Percentiles rank a stretch among this genome's conserved stretches.
phyloP scores from a whole-genome alignment of 2,888 invertebrate species.

The Kryphioiulus occultus region DNA sequence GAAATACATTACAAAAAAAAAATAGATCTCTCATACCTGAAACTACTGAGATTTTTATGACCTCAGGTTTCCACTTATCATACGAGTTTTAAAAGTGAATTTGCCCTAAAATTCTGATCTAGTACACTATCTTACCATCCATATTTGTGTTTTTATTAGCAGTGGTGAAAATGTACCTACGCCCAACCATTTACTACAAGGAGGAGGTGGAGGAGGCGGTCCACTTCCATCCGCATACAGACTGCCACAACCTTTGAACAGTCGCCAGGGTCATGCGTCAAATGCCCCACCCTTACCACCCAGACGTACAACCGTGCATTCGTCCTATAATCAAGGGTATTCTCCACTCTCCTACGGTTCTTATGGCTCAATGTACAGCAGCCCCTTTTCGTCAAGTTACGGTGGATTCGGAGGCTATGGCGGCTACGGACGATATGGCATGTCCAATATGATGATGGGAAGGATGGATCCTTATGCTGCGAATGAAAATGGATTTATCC shows the following conservation, averaged over 20 bases:
- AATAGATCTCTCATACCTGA: too few species aligned
- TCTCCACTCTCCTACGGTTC: not conserved
- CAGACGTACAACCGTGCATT: not conserved
- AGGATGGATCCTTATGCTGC: conserved; percentile 51
- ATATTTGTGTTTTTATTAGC: not conserved
- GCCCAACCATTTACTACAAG: not conserved
- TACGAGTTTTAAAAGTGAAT: too few species aligned
- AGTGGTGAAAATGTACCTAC: not conserved
- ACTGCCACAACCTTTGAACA: not conserved
- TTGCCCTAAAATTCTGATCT: too few species aligned
- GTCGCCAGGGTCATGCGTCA: not conserved
- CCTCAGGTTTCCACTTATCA: too few species aligned
- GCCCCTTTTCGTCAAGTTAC: conserved; percentile 42
- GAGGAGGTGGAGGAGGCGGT: not conserved
- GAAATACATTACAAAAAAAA: too few species aligned
- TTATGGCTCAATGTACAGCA: conserved; percentile 44
- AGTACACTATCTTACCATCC: too few species aligned
- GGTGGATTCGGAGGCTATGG: conserved; percentile 57
- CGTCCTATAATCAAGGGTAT: not conserved
- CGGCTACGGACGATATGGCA: conserved; percentile 58
- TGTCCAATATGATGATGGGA: conserved; percentile 40
- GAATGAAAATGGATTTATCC: conserved; percentile 69
- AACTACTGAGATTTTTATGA: too few species aligned
- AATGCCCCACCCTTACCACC: conserved; percentile 29
- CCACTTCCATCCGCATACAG: not conserved